Conservation (phyloP, 2,113 vertebrate genomes). For the Bucco capensis region DNA sequence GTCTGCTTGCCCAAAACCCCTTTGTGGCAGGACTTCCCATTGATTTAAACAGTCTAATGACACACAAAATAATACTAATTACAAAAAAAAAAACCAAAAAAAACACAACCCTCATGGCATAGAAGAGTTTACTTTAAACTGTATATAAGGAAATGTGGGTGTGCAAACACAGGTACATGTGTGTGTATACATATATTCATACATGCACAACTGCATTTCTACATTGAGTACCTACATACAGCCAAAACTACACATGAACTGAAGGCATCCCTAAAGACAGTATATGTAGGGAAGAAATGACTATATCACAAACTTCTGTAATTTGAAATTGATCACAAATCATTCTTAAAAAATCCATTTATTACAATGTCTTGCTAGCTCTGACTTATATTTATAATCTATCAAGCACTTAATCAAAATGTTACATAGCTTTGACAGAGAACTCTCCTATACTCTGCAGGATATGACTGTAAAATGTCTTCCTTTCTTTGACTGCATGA, state of each 20-base stretch:
- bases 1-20: neutral
- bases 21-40: neutral
- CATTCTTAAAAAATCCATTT: slow-evolving; percentile 40
- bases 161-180: neutral
- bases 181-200: neutral
- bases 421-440: slow-evolving; percentile 14
- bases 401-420: slow-evolving; percentile 27
- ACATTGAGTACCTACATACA: neutral
- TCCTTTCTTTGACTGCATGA: slow-evolving; percentile 35
- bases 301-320: neutral
- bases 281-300: neutral
- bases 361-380: slow-evolving; percentile 34
- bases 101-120: neutral
- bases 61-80: neutral
- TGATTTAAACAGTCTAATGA: neutral
- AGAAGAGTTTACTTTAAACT: neutral
- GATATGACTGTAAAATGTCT: slow-evolving; percentile 21
- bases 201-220: neutral
- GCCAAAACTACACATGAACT: neutral
- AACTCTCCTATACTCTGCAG: slow-evolving; percentile 15
- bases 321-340: slow-evolving; percentile 48
- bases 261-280: neutral
- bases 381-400: slow-evolving; percentile 13
- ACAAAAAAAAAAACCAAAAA: neutral
- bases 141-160: neutral